These are phyloP conservation scores for Artibeus lituratus DNA, from an alignment of 2,797 vertebrate genomes.

Conservation along the genomic window DNA sequence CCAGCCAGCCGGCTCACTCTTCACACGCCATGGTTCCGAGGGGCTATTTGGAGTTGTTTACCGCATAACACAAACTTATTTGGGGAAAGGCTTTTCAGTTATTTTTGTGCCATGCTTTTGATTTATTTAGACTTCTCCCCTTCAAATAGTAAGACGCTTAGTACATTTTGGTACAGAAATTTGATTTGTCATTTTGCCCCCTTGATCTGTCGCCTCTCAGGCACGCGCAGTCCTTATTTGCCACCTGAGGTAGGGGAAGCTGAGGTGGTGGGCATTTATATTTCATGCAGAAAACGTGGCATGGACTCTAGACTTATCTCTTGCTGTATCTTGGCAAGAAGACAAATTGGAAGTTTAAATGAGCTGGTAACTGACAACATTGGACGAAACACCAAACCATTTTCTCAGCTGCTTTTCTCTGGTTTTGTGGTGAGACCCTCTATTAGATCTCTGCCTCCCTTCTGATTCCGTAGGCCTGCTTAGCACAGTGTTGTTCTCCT, in stretches of 20 bases:
- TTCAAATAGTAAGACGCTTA: neutral
- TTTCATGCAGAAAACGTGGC: neutral
- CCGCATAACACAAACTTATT: neutral
- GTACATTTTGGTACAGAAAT: neutral
- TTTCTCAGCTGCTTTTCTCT: neutral
- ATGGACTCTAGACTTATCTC: conserved; percentile 2
- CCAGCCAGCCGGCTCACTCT: neutral
- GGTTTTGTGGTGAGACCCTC: neutral
- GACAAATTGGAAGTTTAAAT: conserved; percentile 35
- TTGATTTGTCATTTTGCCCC: neutral
- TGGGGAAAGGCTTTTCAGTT: neutral
- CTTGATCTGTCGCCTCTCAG: neutral
- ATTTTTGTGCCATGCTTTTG: conserved; percentile 38
- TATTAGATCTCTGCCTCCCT: neutral
- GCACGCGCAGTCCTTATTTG: neutral
- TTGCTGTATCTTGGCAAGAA: neutral
- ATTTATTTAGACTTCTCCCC: conserved; percentile 33
- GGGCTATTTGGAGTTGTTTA: neutral
- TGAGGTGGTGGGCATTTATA: neutral
- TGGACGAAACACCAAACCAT: neutral
- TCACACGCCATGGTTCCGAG: neutral
- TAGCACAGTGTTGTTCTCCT: neutral
- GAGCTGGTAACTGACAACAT: conserved; percentile 19
- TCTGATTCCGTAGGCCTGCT: neutral
- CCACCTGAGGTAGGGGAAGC: neutral